Evolutionary conservation across 2,888 invertebrate species (phyloP), one percentile per base, ranked within the genome.

Genomic region (Drosophila nigritarsus): DNA sequence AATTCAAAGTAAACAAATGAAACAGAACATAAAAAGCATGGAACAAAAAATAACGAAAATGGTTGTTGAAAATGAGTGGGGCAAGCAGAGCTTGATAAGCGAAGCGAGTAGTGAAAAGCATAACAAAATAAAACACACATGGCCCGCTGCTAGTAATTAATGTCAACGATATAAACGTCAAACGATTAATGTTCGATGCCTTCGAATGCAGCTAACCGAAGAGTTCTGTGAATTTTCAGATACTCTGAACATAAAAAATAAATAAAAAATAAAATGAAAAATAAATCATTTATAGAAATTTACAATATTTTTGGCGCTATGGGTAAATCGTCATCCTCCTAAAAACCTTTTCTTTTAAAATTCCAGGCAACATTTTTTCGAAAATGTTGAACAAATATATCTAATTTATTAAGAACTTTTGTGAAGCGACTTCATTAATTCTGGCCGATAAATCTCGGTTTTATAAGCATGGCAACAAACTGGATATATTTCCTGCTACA

Each of bases 131-230:
- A 64, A 36, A 61, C 38, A 65, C 58, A 68, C 40, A 42, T 55
- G 40, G 32, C 36, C 27, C 27, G 6, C 18, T 53, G 29, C 29
- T 53, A 58, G 84, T 76, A 73, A 88, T 85, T 85, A 82, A 76
- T 66, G 75, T 75, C 81, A 78, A 68, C 69, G 53, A 65, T 74
- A 70, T 73, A 69, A 75, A 75, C 68, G 66, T 73, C 58, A 63
- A 62, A 64, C 61, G 51, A 66, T 59, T 65, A 63, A 51, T 48
- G 42, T 20, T 18, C 54, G 7, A 36, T 24, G 0, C 15, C 8
- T 11, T 20, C 2, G 3, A 54, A 67, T 75, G 51, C 53, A 50
- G 15, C n/a, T 30, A 42, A 13, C 24, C 9, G 18, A 59, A 64
- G 4, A 50, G 24, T n/a, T n/a, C 18, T 13, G 2, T 4, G 7